Evolutionary conservation across 2,113 vertebrate species (phyloP).

Genomic region (Gorsachius goisagi): DNA sequence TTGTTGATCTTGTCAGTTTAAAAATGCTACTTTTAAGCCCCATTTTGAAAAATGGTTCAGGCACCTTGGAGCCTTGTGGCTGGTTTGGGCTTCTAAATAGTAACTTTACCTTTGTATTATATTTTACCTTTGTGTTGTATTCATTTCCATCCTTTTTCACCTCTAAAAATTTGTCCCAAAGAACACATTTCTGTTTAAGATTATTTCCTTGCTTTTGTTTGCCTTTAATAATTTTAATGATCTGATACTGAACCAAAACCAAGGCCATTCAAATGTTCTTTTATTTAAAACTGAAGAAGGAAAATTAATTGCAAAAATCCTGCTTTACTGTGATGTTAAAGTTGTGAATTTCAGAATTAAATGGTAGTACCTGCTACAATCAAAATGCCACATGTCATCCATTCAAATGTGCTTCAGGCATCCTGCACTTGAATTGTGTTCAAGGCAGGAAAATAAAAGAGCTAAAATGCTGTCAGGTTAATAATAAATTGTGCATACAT

Average conservation of each 20-base stretch:
- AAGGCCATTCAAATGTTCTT: neutral
- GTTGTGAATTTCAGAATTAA: slow-evolving; percentile 45
- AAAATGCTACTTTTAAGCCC: neutral
- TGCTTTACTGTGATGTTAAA: neutral
- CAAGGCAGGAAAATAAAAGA: slow-evolving; percentile 33
- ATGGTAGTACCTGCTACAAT: slow-evolving; percentile 29
- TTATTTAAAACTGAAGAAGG: neutral
- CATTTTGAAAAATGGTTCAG: neutral
- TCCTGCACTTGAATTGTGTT: slow-evolving; percentile 4
- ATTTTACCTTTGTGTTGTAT: neutral
- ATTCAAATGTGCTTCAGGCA: slow-evolving; percentile 44
- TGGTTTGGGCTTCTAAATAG: neutral
- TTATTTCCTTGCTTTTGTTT: neutral
- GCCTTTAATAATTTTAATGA: neutral
- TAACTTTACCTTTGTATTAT: neutral
- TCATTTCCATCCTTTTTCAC: neutral
- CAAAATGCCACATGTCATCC: slow-evolving; percentile 37
- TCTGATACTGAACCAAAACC: neutral
- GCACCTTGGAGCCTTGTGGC: neutral
- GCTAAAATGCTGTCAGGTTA: slow-evolving; percentile 39
- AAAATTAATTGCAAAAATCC: neutral
- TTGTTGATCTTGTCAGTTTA: neutral
- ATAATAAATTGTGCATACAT: slow-evolving; percentile 58
- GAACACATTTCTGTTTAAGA: neutral
- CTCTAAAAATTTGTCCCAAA: neutral